Percentiles rank a stretch among this genome's conserved stretches.
Evolutionary conservation across 2,797 vertebrate genomes (phyloP).

Genomic region (Sciaenops ocellatus): DNA sequence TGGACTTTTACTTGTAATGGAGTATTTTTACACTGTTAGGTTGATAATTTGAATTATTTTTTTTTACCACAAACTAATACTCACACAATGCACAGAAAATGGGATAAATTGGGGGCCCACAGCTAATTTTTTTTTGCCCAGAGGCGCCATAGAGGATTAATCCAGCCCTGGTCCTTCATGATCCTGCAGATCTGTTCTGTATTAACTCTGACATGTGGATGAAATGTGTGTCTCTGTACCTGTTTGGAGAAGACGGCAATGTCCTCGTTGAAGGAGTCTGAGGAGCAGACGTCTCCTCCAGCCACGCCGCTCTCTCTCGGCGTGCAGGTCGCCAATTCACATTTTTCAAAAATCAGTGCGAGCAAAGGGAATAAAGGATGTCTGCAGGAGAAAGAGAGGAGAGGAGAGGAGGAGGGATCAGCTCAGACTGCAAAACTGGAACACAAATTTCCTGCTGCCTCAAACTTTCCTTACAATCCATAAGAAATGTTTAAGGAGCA

Average conservation of each 20-base stretch:
- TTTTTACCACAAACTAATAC: neutral
- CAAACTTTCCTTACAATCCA: neutral
- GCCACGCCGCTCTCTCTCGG: conserved; percentile 91
- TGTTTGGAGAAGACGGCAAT: conserved; percentile 96
- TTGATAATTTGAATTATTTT: neutral
- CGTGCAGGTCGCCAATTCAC: conserved; percentile 95
- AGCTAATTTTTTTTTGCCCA: neutral
- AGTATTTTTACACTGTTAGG: neutral
- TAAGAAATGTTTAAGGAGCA: neutral
- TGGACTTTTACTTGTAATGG: neutral
- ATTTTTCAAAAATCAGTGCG: conserved; percentile 97
- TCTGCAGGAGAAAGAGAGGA: conserved; percentile 72
- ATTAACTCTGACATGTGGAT: neutral
- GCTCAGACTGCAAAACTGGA: neutral
- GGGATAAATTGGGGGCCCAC: neutral
- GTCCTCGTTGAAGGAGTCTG: conserved; percentile 96
- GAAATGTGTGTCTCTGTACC: conserved; percentile 78
- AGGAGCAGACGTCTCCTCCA: conserved; percentile 94
- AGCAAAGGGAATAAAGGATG: conserved; percentile 95
- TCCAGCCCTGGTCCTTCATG: neutral
- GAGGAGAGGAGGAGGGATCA: neutral
- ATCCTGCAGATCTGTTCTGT: conserved; percentile 9
- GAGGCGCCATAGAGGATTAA: neutral
- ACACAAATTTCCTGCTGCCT: neutral
- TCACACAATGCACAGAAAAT: neutral